phyloP scores from a whole-genome alignment of 2,113 vertebrate genomes.

The Leptobrachium ailaonicum region DNA sequence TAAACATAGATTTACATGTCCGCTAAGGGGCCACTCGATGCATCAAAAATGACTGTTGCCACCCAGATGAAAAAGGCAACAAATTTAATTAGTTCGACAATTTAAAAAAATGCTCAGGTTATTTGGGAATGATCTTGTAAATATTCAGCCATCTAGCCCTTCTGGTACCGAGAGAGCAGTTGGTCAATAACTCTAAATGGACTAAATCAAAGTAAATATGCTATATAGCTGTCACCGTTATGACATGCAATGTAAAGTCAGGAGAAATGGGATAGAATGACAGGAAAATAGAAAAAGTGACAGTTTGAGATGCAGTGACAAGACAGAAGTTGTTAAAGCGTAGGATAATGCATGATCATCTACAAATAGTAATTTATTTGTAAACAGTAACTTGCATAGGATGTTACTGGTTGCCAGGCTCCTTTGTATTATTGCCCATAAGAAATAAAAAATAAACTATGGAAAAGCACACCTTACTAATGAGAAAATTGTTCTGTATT shows the following conservation, averaged over 20 bases:
- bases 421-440: too few species aligned
- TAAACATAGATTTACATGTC: too few species aligned
- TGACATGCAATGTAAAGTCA: neutral
- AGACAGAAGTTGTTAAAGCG: neutral
- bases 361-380: neutral
- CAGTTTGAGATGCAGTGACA: constrained; percentile 18
- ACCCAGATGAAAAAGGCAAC: too few species aligned
- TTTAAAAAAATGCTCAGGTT: too few species aligned
- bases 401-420: too few species aligned
- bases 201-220: neutral
- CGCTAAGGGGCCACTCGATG: too few species aligned
- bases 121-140: neutral
- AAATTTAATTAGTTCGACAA: too few species aligned
- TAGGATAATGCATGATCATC: too few species aligned
- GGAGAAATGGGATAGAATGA: neutral
- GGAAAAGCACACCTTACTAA: too few species aligned
- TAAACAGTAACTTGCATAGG: neutral
- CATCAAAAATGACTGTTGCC: too few species aligned
- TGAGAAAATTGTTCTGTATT: too few species aligned
- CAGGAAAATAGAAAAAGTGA: neutral
- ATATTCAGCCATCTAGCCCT: neutral
- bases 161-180: neutral
- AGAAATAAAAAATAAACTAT: too few species aligned
- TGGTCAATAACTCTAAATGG: neutral
- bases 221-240: neutral